Base-by-base conservation (phyloP, 2,797 vertebrate genomes). In the Pelochelys cantorii region DNA sequence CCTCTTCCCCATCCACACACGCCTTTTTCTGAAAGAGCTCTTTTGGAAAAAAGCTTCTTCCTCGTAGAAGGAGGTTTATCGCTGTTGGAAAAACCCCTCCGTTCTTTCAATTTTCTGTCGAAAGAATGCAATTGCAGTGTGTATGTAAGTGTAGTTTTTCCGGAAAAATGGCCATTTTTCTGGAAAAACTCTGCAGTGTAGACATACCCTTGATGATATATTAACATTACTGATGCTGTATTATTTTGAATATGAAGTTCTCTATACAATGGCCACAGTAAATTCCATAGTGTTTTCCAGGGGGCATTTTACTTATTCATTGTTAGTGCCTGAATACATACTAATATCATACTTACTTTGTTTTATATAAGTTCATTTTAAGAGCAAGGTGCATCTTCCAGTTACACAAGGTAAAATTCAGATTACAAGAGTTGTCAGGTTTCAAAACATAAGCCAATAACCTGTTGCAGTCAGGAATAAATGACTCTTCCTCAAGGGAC, bases 381-480 rank as follows among this genome's bases (percentile, higher is more conserved):
- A 17, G 52, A 55, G 29, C 10, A 88, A 10, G 42, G 59, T 80
- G 14, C 57, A 83, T 5, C 75, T 93, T 48, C 79, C 68, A 90
- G 75, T 91, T 82, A 57, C 23, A 12, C 10, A 84, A 87, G 12
- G 31, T 56, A 85, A 52, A 88, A 88, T 68, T 91, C 86, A n/a
- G 54, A 87, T 57, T 87, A 25, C 15, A 87, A 60, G 59, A 92
- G 25, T n/a, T 90, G 18, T 77, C 75, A 83, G 59, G 79, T 77
- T 84, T 86, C 93, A 31, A 27, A 94, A 25, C 52, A 29, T 77
- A 79, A 95, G 25, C n/a, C 86, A 85, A 15, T 85, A 82, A 85
- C 37, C 74, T 82, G 23, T 17, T 90, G 14, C 54, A 91, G 68
- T 85, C 68, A 84, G 56, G 77, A 94, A 92, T 42, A 42, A 25